phyloP scores from a whole-genome alignment of 2,113 vertebrate species.

The Tupaia tana region DNA sequence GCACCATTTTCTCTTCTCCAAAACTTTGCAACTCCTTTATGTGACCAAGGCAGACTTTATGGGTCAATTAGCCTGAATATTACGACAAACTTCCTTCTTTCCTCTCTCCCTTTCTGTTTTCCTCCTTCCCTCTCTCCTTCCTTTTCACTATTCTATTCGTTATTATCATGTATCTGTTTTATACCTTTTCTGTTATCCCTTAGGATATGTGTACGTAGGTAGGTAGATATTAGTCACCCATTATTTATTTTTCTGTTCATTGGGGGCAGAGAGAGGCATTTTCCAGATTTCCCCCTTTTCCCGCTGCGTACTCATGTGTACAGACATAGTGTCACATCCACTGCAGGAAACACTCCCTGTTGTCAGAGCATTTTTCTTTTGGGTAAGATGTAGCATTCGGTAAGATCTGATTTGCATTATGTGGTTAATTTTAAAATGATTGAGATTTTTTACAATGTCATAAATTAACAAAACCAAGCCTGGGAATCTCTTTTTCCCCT shows the following conservation, averaged over 20 bases:
- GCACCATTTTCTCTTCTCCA: not conserved
- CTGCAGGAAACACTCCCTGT: conserved; percentile 11
- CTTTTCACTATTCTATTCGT: not conserved
- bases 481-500: not conserved
- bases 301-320: not conserved
- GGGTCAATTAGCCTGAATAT: not conserved
- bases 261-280: not conserved
- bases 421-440: conserved; percentile 60
- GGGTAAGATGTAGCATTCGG: not conserved
- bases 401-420: conserved; percentile 30
- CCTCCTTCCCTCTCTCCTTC: no score
- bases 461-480: conserved; percentile 53
- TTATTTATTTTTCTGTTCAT: not conserved
- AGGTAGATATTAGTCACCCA: not conserved
- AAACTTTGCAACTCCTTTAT: not conserved
- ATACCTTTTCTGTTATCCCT: not conserved
- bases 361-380: not conserved
- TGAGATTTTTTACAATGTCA: conserved; percentile 43
- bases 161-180: not conserved
- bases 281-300: not conserved
- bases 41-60: not conserved
- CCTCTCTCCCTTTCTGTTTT: not conserved
- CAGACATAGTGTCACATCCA: not conserved
- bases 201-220: not conserved
- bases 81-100: not conserved